phyloP scores from a whole-genome alignment of 1,140 invertebrate genomes.

The Paralvinella palmiformis region DNA sequence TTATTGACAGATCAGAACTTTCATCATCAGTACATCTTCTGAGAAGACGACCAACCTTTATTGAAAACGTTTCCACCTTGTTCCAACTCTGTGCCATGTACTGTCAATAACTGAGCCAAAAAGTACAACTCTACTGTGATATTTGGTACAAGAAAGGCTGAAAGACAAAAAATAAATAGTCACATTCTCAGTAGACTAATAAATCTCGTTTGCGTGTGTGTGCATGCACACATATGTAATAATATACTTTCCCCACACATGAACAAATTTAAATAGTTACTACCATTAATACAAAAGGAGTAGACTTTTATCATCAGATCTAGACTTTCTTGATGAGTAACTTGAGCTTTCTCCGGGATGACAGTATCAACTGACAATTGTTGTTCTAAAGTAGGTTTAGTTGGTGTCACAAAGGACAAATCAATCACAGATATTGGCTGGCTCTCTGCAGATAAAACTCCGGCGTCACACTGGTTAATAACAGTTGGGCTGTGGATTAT shows the following conservation, averaged over 20 bases:
- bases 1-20: neutral
- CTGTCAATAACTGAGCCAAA: constrained; percentile 54
- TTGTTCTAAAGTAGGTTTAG: too few relatives aligned
- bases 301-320: constrained; percentile 52
- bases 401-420: too few relatives aligned
- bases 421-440: too few relatives aligned
- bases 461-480: too few relatives aligned
- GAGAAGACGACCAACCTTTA: neutral
- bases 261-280: neutral
- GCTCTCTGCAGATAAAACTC: too few relatives aligned
- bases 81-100: constrained; percentile 19
- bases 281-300: constrained; percentile 32
- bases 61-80: neutral
- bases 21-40: constrained; percentile 1
- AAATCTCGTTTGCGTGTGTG: neutral
- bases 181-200: neutral
- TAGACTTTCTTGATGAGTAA: constrained; percentile 47
- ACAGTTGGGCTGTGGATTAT: too few relatives aligned
- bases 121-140: constrained; percentile 59
- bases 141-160: constrained; percentile 55
- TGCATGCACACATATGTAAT: neutral
- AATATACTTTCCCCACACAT: neutral
- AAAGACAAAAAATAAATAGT: constrained; percentile 29
- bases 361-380: too few relatives aligned
- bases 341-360: constrained; percentile 27